A percentile compares a stretch with the other conserved stretches of the same genome.
Evolutionary conservation across 2,113 vertebrate species (phyloP).

Genomic region (Anas platyrhynchos): DNA sequence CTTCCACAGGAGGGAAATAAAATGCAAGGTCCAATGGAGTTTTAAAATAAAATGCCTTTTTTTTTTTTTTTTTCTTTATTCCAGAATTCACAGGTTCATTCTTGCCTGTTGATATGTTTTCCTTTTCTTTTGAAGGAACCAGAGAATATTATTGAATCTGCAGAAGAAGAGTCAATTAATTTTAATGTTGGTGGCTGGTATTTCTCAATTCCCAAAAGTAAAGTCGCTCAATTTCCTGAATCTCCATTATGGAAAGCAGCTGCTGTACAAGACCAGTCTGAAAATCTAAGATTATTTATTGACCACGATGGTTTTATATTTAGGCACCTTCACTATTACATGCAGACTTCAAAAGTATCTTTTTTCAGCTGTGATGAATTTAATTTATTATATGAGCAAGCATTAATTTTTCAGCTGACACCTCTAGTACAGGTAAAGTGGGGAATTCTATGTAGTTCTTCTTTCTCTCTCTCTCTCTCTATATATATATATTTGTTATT

Average conservation of each 20-base stretch:
- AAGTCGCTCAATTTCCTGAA: slow-evolving; percentile 66
- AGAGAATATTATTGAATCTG: neutral
- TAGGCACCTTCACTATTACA: slow-evolving; percentile 71
- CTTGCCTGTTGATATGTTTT: neutral
- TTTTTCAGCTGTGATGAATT: slow-evolving; percentile 67
- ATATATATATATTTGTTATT: neutral
- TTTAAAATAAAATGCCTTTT: neutral
- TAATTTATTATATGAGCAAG: slow-evolving; percentile 71
- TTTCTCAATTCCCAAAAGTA: slow-evolving; percentile 70
- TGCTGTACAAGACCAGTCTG: slow-evolving; percentile 32
- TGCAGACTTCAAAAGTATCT: slow-evolving; percentile 66
- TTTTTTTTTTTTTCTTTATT: neutral
- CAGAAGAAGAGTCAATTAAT: slow-evolving; percentile 46
- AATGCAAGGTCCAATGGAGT: neutral
- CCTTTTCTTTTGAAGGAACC: slow-evolving; percentile 35
- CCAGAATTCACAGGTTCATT: neutral
- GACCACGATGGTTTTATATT: slow-evolving; percentile 75
- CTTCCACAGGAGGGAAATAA: neutral
- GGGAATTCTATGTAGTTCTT: neutral
- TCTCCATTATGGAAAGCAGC: slow-evolving; percentile 72
- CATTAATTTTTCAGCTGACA: slow-evolving; percentile 61
- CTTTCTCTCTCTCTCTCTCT: too few species aligned
- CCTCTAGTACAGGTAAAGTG: slow-evolving; percentile 68
- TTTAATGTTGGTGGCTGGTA: slow-evolving; percentile 71
- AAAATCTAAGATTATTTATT: slow-evolving; percentile 62